phyloP scores from a whole-genome alignment of 2,797 vertebrate genomes.

The Florisuga fusca region DNA sequence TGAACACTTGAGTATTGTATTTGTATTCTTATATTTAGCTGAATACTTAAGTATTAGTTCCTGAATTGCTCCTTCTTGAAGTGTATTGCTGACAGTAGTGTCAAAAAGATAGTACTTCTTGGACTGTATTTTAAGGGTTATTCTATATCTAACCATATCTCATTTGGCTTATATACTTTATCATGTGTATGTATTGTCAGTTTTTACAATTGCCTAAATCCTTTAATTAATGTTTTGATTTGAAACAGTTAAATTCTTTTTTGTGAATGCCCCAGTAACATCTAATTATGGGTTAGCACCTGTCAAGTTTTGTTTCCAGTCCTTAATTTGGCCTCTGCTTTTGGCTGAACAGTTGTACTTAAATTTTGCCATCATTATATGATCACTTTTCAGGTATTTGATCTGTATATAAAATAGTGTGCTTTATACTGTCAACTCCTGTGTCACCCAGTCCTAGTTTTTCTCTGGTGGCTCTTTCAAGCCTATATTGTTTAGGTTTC shows the following conservation, averaged over 20 bases:
- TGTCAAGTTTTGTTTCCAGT: not conserved
- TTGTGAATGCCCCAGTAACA: not conserved
- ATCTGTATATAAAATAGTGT: not conserved
- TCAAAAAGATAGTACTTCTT: not conserved
- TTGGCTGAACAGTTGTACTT: not conserved
- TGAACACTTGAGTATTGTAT: not conserved
- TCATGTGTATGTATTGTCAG: not conserved
- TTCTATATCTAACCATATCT: not conserved
- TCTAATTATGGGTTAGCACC: not conserved
- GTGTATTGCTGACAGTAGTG: not conserved
- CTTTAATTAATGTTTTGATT: not conserved
- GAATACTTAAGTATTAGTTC: not conserved
- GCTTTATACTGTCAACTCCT: not conserved
- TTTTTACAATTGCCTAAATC: not conserved
- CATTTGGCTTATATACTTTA: not conserved
- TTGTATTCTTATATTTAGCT: too few relatives aligned
- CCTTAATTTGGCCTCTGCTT: not conserved
- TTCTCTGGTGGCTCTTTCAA: not conserved
- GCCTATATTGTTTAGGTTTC: not conserved
- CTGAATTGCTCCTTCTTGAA: not conserved
- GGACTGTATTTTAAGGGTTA: not conserved
- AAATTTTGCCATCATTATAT: not conserved
- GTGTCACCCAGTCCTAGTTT: not conserved
- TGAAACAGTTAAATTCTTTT: not conserved
- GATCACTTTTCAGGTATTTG: not conserved